Conservation (phyloP, 2,888 invertebrate species). For the Cephus pulcher region DNA sequence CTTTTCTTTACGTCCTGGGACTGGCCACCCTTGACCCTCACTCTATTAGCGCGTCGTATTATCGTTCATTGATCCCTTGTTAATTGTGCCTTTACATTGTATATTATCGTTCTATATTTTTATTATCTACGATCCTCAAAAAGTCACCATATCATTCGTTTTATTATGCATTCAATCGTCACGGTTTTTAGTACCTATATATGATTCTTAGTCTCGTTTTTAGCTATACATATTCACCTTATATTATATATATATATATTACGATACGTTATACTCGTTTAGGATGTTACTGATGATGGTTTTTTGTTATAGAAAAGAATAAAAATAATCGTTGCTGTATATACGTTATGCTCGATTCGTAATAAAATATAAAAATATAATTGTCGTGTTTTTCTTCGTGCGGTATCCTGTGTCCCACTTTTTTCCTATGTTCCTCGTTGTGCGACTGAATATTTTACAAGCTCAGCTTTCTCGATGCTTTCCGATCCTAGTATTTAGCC, state of each 20-base stretch:
- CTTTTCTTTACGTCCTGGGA: background rate
- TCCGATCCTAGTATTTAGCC: background rate
- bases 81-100: background rate
- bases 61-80: background rate
- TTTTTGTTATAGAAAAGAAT: conserved; percentile 8
- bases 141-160: background rate
- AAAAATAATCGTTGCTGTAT: conserved; percentile 14
- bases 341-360: conserved; percentile 5
- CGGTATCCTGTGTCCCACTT: background rate
- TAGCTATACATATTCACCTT: background rate
- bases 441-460: background rate
- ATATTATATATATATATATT: background rate
- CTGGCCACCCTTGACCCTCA: background rate
- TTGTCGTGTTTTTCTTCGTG: background rate
- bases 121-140: background rate
- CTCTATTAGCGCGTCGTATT: background rate
- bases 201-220: background rate
- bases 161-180: background rate
- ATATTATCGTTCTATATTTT: background rate
- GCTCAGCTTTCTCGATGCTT: background rate
- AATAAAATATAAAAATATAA: conserved; percentile 14
- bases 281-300: conserved; percentile 4
- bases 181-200: background rate
- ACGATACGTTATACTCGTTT: background rate
- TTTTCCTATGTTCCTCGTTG: background rate